These are phyloP conservation scores for Strigamia maritima DNA, from an alignment of 2,888 invertebrate genomes.

Conservation along the genomic window DNA sequence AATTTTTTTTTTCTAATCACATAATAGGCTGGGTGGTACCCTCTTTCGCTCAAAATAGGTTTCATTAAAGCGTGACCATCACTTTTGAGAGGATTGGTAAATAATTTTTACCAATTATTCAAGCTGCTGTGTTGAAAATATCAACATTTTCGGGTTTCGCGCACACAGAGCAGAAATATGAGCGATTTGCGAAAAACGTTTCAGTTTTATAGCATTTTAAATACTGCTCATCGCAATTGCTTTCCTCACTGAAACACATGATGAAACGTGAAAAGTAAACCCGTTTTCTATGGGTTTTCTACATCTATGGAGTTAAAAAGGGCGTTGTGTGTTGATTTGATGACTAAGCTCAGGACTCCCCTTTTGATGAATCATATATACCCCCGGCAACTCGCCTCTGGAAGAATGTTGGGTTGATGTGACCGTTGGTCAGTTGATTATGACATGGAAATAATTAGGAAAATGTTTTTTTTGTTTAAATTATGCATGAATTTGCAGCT, in stretches of 20 bases:
- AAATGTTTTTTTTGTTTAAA: not conserved
- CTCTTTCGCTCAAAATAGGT: not conserved
- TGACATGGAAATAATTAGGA: not conserved
- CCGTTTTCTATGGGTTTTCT: too few relatives aligned
- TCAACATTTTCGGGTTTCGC: not conserved
- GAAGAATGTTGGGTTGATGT: not conserved
- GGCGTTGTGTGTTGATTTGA: constrained; percentile 5
- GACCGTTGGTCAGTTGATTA: not conserved
- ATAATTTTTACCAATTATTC: not conserved
- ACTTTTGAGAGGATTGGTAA: not conserved
- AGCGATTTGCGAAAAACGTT: too few relatives aligned
- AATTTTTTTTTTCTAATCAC: not conserved
- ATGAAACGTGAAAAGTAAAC: too few relatives aligned
- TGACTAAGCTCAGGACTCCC: constrained; percentile 7
- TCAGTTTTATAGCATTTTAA: too few relatives aligned
- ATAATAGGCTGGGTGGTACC: not conserved
- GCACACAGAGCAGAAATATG: too few relatives aligned
- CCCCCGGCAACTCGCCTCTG: not conserved
- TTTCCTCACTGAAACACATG: too few relatives aligned
- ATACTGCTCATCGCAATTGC: too few relatives aligned
- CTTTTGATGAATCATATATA: not conserved
- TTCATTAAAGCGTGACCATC: constrained; percentile 19
- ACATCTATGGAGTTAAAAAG: not conserved
- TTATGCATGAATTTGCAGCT: not conserved
- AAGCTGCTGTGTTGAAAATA: not conserved